These are phyloP conservation scores for Coracopsis vasa DNA, from an alignment of 2,113 vertebrate species.

Conservation along the genomic window DNA sequence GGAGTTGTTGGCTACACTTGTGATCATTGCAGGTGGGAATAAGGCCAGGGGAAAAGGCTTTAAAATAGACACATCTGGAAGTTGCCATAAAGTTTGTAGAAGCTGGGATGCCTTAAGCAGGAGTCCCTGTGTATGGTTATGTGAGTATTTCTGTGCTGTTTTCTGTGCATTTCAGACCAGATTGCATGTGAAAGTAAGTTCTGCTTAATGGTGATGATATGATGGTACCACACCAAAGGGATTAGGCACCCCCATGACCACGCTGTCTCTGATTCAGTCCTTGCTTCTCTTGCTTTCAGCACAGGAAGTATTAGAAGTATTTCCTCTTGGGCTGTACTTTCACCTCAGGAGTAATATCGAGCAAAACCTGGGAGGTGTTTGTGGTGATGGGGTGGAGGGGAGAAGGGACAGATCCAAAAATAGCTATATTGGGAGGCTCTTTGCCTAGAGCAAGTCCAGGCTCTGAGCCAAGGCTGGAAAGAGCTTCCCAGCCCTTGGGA, in stretches of 20 bases:
- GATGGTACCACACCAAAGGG: not conserved
- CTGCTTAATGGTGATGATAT: not conserved
- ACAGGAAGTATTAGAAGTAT: not conserved
- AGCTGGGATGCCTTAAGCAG: not conserved
- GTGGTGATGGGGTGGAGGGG: not conserved
- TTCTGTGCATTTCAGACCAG: not conserved
- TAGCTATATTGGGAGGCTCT: not conserved
- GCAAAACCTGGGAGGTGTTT: not conserved
- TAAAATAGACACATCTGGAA: conserved; percentile 2
- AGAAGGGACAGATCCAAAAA: not conserved
- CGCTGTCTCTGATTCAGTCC: not conserved
- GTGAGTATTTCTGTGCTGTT: not conserved
- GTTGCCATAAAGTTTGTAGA: not conserved
- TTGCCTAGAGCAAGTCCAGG: not conserved
- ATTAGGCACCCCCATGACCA: not conserved
- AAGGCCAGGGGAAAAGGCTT: not conserved
- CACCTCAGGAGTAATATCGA: not conserved
- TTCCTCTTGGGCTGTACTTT: not conserved
- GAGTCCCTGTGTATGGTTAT: not conserved
- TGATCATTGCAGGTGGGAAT: not conserved
- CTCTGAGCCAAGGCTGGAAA: not conserved
- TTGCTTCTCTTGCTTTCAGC: not conserved
- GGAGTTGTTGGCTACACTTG: not conserved
- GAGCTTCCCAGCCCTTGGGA: not conserved
- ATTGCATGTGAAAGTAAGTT: fast-evolving